Base-by-base conservation (phyloP, 2,113 vertebrate genomes). In the Etia nguti region DNA sequence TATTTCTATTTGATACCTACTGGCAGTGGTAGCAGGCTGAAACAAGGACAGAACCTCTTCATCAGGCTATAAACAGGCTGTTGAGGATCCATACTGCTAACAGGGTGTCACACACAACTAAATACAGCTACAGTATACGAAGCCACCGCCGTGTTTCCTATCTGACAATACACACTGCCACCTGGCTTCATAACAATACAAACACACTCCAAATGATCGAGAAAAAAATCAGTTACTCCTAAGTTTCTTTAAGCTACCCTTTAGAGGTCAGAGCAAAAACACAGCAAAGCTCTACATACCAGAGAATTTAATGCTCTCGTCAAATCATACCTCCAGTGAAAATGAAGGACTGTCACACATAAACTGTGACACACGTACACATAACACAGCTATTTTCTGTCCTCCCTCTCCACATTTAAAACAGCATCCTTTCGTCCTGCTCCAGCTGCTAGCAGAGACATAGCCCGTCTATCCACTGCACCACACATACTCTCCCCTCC, bases 41-140 rank as follows among this genome's bases (percentile, higher is more conserved):
- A 91, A 92, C 98, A 98, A 59, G 97, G 93, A 92, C 97, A 98
- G 94, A 98, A 95, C 88, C 96, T 95, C 94, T 97, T 97, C 97
- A 98, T 97, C 94, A 97, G 95, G 95, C 82, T 93, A 93, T 93
- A 95, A 90, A 96, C 92, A 91, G 73, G 92, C 88, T 96, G 90
- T 85, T 95, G 93, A 86, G 91, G 92, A 95, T 96, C 96, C 96
- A 97, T 97, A 79, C 79, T 83, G 87, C 93, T 94, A 86, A 62
- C 52, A 79, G 65, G 46, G 80, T 16, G 60, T 62, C 34, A 59
- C 90, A 70, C 50, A 70, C 86, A 31, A 73, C 88, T 87, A 84
- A 82, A 87, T 18, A 1, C 62, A 89, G 82, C 73, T 57, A 48
- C 4, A 83, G 29, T 65, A 13, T 11, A 55, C 46, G 1, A 24